Evolutionary conservation across 2,888 invertebrate species (phyloP), one percentile per base, ranked within the genome.

Genomic region (Sphaerophoria rueppellii): DNA sequence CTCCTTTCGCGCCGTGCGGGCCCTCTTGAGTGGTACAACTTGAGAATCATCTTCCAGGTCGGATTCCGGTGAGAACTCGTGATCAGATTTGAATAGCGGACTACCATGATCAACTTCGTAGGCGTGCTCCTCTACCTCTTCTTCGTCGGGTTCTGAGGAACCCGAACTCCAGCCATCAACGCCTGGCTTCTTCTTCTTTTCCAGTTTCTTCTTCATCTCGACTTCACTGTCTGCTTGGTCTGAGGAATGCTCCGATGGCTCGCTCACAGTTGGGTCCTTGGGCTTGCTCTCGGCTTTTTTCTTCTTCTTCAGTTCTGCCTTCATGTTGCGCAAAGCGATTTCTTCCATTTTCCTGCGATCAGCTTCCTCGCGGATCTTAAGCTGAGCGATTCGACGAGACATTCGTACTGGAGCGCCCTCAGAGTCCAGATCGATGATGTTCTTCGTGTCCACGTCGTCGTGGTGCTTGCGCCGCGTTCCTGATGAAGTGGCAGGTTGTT

Each of bases 41-140:
- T 91, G 91, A 12, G 94, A 93, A 71, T 94, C 94, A 6, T 95
- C 95, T 86, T 95, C 96, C 46, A 96, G 91, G 89, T 98, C 98
- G 0, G 97, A 97, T 89, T 98, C 98, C 0, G 97, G 97, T 0
- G 97, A 97, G 91, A 98, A 98, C 91, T 98, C 98, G 89, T 98
- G 98, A 91, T 98, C 98, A 0, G 97, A 97, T 89, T 95, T 95
- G 88, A 95, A 94, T 0, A 94, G 90, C n/a, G 91, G 92, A 12
- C 91, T 90, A 0, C 93, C 93, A 5, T 92, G 93, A 86, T 93
- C 93, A 12, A 92, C 92, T 54, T 93, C 93, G 61, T 92, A 91
- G 63, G 92, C 92, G 43, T 92, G 92, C 5, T 92, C 92, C 72
- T 92, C 91, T 50, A 92, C 92, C 35, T 92, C 92, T 34, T 92